phyloP scores from a whole-genome alignment of 1,140 invertebrate species.

The Cyphomyrmex costatus region DNA sequence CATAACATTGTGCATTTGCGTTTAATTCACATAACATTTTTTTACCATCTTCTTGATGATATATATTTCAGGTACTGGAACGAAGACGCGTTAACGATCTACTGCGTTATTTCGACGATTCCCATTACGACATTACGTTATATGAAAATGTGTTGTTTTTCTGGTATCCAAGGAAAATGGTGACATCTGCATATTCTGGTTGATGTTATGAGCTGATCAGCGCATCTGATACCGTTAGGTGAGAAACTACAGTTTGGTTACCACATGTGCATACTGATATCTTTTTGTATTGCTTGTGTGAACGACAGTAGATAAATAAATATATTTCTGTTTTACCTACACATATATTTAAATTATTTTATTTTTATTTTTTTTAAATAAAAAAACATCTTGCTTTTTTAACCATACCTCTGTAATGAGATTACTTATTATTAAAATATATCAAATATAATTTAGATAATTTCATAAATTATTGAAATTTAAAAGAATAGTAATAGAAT shows the following conservation, averaged over 20 bases:
- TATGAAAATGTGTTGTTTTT: conserved; percentile 66
- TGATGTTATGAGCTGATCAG: not conserved
- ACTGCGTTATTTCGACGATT: conserved; percentile 42
- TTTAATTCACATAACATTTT: conserved; percentile 33
- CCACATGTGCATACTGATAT: conserved; percentile 11
- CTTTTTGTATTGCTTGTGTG: not conserved
- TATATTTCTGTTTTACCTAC: not conserved
- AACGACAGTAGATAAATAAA: conserved; percentile 22
- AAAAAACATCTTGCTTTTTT: not conserved
- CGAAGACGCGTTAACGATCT: conserved; percentile 30
- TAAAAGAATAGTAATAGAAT: not conserved
- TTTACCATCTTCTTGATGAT: conserved; percentile 68
- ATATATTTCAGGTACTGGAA: conserved; percentile 47
- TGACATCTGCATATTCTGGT: conserved; percentile 57
- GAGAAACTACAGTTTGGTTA: not conserved
- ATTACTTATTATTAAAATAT: conserved; percentile 10
- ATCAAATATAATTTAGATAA: conserved; percentile 2
- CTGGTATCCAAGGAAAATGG: conserved; percentile 73
- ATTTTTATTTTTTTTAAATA: conserved; percentile 10
- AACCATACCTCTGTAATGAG: not conserved
- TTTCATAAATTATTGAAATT: not conserved
- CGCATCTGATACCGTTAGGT: not conserved
- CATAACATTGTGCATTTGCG: conserved; percentile 51
- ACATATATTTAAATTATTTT: not conserved
- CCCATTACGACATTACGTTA: conserved; percentile 36